Evolutionary conservation across 1,140 invertebrate genomes (phyloP).

Genomic region (Melipona quadrifasciata): DNA sequence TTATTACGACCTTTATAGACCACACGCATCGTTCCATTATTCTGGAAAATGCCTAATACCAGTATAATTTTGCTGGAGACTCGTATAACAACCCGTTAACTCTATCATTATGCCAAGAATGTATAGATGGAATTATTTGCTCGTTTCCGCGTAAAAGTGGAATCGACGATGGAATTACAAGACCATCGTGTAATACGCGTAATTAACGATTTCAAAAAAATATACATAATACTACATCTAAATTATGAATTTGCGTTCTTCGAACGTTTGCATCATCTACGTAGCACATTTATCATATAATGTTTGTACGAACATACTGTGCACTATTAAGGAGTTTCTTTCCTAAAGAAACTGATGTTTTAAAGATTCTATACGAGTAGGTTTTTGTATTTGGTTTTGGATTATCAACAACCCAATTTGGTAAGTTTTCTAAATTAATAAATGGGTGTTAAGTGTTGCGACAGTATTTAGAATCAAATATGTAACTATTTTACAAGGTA

Average conservation of each 20-base stretch:
- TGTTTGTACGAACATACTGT: neutral
- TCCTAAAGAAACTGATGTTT: no score
- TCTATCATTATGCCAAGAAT: slow-evolving; percentile 28
- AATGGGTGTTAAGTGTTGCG: neutral
- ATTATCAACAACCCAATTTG: neutral
- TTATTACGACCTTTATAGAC: slow-evolving; percentile 19
- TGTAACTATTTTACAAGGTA: neutral
- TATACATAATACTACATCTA: slow-evolving; percentile 6
- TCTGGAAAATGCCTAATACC: slow-evolving; percentile 17
- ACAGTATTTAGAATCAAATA: neutral
- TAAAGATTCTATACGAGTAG: neutral
- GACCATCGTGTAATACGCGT: neutral
- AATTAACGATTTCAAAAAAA: slow-evolving; percentile 6
- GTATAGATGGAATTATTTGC: slow-evolving; percentile 12
- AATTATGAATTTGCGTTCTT: slow-evolving; percentile 14
- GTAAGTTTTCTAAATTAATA: neutral
- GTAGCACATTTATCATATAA: neutral
- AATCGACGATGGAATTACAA: slow-evolving; percentile 29
- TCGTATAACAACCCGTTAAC: slow-evolving; percentile 25
- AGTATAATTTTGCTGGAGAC: slow-evolving; percentile 26
- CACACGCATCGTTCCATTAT: neutral
- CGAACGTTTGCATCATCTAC: neutral
- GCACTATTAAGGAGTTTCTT: neutral
- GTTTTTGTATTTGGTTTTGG: neutral
- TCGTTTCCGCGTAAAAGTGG: slow-evolving; percentile 14